Conservation (phyloP, 2,113 vertebrate genomes). For the Nothocercus julius region DNA sequence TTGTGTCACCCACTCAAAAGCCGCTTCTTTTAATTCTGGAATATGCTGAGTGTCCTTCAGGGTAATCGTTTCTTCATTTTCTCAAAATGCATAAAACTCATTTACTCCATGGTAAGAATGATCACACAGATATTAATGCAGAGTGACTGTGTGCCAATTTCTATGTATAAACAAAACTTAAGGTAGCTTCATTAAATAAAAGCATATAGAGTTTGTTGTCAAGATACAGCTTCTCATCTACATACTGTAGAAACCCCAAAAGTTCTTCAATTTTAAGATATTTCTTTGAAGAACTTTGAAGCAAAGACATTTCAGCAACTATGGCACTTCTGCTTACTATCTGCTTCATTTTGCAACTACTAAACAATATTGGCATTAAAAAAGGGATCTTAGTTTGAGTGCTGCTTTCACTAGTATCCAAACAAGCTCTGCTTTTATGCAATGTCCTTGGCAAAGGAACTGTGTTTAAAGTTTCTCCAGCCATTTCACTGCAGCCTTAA, state of each 20-base stretch:
- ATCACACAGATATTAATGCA: background rate
- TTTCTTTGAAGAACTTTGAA: background rate
- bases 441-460: slow-evolving; percentile 44
- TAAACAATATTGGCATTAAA: slow-evolving; percentile 18
- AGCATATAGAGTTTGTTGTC: background rate
- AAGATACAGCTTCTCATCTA: background rate
- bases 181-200: background rate
- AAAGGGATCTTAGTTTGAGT: background rate
- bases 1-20: background rate
- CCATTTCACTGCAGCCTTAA: slow-evolving; percentile 14
- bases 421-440: slow-evolving; percentile 52
- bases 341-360: background rate
- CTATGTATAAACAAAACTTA: background rate
- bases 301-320: background rate
- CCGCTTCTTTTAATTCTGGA: background rate
- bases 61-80: background rate
- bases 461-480: slow-evolving; percentile 30
- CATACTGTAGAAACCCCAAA: background rate
- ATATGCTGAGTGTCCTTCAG: background rate
- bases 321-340: background rate
- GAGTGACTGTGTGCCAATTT: background rate
- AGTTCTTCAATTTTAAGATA: background rate
- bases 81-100: background rate
- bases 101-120: background rate
- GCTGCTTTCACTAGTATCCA: slow-evolving; percentile 26